Percentiles rank a stretch among this genome's conserved stretches.
Conservation (phyloP, 2,888 invertebrate genomes). For the Phaonia tiefii region DNA sequence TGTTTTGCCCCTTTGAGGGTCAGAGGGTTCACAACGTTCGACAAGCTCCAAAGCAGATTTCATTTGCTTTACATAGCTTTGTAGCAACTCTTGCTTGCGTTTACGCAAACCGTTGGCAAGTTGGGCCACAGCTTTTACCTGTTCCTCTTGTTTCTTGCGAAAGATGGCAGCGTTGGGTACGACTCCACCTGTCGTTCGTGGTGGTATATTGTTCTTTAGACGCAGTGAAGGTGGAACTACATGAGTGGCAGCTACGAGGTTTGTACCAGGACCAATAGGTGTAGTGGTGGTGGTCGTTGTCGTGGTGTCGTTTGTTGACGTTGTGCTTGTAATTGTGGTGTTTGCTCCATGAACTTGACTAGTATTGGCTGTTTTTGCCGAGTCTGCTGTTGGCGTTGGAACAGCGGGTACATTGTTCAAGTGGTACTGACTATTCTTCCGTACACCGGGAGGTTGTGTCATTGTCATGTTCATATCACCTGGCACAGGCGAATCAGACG, state of each 20-base stretch:
- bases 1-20: slow-evolving; percentile 88
- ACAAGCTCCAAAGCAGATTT: slow-evolving; percentile 90
- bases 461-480: slow-evolving; percentile 68
- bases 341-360: slow-evolving; percentile 66
- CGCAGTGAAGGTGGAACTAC: slow-evolving; percentile 70
- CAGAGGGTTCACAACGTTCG: slow-evolving; percentile 87
- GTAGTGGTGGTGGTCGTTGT: slow-evolving; percentile 61
- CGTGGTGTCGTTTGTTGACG: slow-evolving; percentile 54
- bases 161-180: slow-evolving; percentile 83
- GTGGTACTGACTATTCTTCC: slow-evolving; percentile 79
- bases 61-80: slow-evolving; percentile 94
- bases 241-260: slow-evolving; percentile 71
- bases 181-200: slow-evolving; percentile 81
- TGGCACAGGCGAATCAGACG: slow-evolving; percentile 69
- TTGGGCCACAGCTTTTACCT: slow-evolving; percentile 87
- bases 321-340: slow-evolving; percentile 50
- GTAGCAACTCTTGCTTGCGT: slow-evolving; percentile 91
- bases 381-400: slow-evolving; percentile 77
- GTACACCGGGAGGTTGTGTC: slow-evolving; percentile 68
- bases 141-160: slow-evolving; percentile 88
- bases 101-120: slow-evolving; percentile 91
- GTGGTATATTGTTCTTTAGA: slow-evolving; percentile 81
- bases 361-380: slow-evolving; percentile 74
- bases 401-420: slow-evolving; percentile 79
- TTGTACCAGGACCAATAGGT: slow-evolving; percentile 45